These are phyloP conservation scores for Zaprionus kolodkinae DNA, from an alignment of 1,140 invertebrate genomes.

Conservation along the genomic window DNA sequence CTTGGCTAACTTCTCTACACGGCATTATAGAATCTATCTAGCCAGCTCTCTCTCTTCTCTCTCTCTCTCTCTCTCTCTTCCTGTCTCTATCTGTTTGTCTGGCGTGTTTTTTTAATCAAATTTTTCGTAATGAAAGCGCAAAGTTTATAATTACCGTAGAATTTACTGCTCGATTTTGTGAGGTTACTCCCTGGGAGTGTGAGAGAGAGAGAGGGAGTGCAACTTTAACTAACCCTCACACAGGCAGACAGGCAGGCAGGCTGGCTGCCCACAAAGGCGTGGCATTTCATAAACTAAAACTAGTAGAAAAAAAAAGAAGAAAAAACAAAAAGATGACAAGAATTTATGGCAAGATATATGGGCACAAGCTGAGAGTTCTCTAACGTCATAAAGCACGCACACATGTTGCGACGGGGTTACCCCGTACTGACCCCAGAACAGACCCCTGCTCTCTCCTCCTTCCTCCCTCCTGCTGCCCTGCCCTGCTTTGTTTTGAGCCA, in stretches of 20 bases:
- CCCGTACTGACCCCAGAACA: neutral
- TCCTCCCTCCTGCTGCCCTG: neutral
- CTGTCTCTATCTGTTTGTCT: constrained; percentile 22
- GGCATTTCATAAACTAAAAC: constrained; percentile 57
- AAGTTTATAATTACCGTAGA: constrained; percentile 80
- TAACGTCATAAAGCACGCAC: constrained; percentile 64
- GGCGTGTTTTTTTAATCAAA: constrained; percentile 40
- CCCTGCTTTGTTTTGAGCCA: constrained; percentile 71
- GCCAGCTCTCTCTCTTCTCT: neutral
- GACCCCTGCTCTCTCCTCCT: neutral
- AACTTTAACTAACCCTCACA: constrained; percentile 51
- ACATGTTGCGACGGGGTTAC: constrained; percentile 42
- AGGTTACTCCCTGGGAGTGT: constrained; percentile 22
- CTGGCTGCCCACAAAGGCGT: neutral
- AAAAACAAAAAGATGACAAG: constrained; percentile 47
- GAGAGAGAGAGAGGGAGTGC: constrained; percentile 10
- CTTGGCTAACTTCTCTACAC: constrained; percentile 6
- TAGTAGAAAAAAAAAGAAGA: constrained; percentile 10
- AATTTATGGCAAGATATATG: constrained; percentile 81
- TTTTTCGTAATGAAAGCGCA: constrained; percentile 70
- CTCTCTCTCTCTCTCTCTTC: neutral
- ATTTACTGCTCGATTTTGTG: constrained; percentile 61
- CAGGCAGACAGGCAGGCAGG: constrained; percentile 4
- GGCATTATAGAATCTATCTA: constrained; percentile 9
- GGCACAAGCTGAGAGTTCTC: constrained; percentile 49